A percentile compares a stretch with the other conserved stretches of the same genome.
phyloP scores from a whole-genome alignment of 2,888 invertebrate genomes.

The Fragum sueziense region DNA sequence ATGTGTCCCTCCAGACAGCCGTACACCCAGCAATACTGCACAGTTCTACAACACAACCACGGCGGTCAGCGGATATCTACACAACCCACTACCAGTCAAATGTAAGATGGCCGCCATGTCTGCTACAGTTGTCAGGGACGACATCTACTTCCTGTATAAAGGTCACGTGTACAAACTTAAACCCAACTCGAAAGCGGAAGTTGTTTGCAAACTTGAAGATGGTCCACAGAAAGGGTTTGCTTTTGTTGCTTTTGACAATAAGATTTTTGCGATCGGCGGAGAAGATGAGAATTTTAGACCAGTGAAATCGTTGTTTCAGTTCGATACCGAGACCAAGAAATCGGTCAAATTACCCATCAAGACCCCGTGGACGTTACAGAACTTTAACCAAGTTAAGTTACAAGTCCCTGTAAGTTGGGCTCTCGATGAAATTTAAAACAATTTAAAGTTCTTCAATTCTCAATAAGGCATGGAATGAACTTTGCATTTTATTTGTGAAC shows the following conservation, averaged over 20 bases:
- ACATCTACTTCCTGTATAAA: constrained; percentile 40
- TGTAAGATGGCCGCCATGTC: constrained; percentile 33
- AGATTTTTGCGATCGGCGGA: constrained; percentile 51
- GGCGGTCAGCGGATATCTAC: constrained; percentile 27
- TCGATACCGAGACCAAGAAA: constrained; percentile 22
- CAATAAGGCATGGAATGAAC: no score
- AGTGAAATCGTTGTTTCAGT: constrained; percentile 30
- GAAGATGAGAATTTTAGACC: constrained; percentile 45
- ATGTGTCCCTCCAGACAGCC: not conserved
- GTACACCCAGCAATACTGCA: constrained; percentile 24
- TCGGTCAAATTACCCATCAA: constrained; percentile 27
- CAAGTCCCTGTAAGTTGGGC: constrained; percentile 39
- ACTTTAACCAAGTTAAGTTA: constrained; percentile 35
- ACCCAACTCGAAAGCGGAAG: not conserved
- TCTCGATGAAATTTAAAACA: constrained; percentile 19
- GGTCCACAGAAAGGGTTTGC: constrained; percentile 40
- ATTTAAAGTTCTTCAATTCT: not conserved
- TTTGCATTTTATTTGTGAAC: no score
- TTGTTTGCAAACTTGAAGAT: constrained; percentile 8
- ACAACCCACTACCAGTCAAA: constrained; percentile 39
- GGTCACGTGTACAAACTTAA: constrained; percentile 34
- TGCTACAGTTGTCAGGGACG: constrained; percentile 16
- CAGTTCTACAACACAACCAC: constrained; percentile 48
- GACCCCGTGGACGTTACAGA: constrained; percentile 39
- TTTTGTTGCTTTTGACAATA: constrained; percentile 35